Conservation (phyloP, 2,888 invertebrate species). For the Macrosiphum euphorbiae region DNA sequence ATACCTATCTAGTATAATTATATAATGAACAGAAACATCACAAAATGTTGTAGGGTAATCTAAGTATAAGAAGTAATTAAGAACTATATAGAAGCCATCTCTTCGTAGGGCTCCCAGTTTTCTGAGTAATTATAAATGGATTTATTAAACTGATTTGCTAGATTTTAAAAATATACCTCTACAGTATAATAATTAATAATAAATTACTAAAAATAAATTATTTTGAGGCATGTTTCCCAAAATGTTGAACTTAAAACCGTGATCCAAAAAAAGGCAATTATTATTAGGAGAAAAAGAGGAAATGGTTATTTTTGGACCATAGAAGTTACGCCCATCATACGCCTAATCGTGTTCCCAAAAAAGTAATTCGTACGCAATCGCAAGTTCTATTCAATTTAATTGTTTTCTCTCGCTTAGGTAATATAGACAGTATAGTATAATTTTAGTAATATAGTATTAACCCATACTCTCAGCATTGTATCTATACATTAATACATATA, state of each 20-base stretch:
- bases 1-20: neutral
- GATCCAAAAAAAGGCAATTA: neutral
- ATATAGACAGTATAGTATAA: neutral
- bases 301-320: neutral
- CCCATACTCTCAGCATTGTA: neutral
- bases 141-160: neutral
- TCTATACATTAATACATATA: neutral
- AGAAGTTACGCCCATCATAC: neutral
- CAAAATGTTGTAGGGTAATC: neutral
- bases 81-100: neutral
- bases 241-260: neutral
- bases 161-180: neutral
- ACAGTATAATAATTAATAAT: neutral
- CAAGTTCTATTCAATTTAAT: neutral
- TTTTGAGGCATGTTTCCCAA: neutral
- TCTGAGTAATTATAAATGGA: neutral
- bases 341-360: neutral
- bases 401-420: neutral
- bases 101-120: neutral
- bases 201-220: neutral
- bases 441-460: neutral
- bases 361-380: neutral
- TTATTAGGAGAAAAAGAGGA: neutral
- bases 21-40: neutral
- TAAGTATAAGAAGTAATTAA: too few relatives aligned